Conservation (phyloP, 2,888 invertebrate species). For the Drosophila nigritarsus region DNA sequence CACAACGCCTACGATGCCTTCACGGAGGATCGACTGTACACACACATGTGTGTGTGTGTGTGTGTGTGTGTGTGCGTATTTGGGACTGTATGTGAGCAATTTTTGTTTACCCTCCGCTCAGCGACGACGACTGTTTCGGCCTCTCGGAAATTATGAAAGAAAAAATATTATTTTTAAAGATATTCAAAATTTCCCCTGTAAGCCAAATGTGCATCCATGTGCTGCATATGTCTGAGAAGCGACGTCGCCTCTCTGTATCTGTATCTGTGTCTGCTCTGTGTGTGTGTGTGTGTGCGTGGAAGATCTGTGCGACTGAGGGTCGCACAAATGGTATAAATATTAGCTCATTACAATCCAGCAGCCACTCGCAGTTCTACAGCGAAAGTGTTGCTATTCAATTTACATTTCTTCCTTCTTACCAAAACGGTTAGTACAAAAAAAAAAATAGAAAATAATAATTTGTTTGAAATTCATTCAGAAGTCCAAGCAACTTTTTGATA, state of each 20-base stretch:
- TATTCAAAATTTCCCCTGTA: slow-evolving; percentile 72
- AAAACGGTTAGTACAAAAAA: slow-evolving; percentile 80
- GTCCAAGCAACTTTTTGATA: slow-evolving; percentile 7
- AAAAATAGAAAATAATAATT: not conserved
- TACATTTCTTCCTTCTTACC: slow-evolving; percentile 77
- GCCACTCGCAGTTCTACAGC: slow-evolving; percentile 86
- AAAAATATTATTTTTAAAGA: slow-evolving; percentile 77
- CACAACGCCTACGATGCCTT: slow-evolving; percentile 68
- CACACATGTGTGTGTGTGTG: slow-evolving; percentile 14
- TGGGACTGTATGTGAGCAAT: slow-evolving; percentile 49
- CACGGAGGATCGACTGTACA: slow-evolving; percentile 60
- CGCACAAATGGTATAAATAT: slow-evolving; percentile 84
- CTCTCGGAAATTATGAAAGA: slow-evolving; percentile 67
- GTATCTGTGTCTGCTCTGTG: slow-evolving; percentile 11
- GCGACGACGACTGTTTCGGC: slow-evolving; percentile 39
- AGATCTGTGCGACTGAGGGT: slow-evolving; percentile 72
- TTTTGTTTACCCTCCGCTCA: slow-evolving; percentile 73
- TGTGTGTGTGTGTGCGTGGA: slow-evolving; percentile 54
- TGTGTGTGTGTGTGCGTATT: slow-evolving; percentile 14
- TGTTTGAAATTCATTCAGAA: not conserved
- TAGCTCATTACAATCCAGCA: slow-evolving; percentile 84
- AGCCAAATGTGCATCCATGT: slow-evolving; percentile 77
- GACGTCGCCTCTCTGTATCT: slow-evolving; percentile 19
- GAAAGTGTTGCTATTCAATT: slow-evolving; percentile 85
- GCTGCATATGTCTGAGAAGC: slow-evolving; percentile 55